These are phyloP conservation scores for Drosophila fungiperda DNA, from an alignment of 2,888 invertebrate species.

Conservation along the genomic window DNA sequence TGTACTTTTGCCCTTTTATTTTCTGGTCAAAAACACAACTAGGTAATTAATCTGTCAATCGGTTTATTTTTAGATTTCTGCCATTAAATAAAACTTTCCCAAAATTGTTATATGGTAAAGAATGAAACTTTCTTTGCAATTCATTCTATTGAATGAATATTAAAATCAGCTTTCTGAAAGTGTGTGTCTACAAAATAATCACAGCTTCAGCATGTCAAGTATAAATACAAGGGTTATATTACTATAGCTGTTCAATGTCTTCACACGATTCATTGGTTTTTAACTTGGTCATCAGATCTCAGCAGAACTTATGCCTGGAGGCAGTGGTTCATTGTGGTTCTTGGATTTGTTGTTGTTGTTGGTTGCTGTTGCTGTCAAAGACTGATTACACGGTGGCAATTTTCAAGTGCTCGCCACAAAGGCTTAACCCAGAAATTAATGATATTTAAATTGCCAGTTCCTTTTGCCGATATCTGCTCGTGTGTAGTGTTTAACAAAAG, in stretches of 20 bases:
- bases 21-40: neutral
- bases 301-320: conserved; percentile 28
- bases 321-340: conserved; percentile 43
- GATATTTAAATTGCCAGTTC: conserved; percentile 81
- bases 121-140: conserved; percentile 18
- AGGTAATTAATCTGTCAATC: neutral
- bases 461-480: conserved; percentile 53
- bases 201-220: conserved; percentile 37
- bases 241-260: conserved; percentile 21
- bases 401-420: conserved; percentile 76
- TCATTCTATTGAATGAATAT: neutral
- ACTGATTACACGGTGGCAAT: conserved; percentile 78
- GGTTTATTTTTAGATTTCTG: neutral
- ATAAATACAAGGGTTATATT: conserved; percentile 10
- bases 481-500: conserved; percentile 32
- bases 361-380: conserved; percentile 60
- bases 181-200: conserved; percentile 14
- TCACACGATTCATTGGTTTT: conserved; percentile 33
- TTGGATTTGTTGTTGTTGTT: conserved; percentile 19
- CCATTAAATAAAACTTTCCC: neutral
- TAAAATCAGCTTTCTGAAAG: neutral
- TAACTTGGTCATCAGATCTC: conserved; percentile 44
- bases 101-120: neutral
- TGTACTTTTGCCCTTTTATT: neutral
- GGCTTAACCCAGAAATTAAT: conserved; percentile 79